Conservation (phyloP, 64 coral and sea anemone species). For the Stichodactyla mertensii region DNA sequence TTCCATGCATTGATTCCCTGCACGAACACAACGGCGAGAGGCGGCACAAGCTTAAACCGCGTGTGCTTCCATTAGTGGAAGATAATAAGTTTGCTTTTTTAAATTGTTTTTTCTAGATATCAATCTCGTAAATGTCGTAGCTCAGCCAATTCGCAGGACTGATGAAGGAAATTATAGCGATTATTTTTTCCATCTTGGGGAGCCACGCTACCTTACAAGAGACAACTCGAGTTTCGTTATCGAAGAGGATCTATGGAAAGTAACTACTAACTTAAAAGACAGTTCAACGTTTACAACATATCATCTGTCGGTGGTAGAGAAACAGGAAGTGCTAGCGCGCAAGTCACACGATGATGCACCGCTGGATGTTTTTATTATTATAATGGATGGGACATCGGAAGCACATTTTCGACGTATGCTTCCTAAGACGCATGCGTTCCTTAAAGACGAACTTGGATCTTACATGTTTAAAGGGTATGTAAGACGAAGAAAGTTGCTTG, state of each 20-base stretch:
- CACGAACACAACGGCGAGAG: too few species aligned
- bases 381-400: constrained; percentile 48
- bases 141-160: background rate
- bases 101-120: background rate
- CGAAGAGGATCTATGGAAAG: constrained; percentile 43
- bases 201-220: background rate
- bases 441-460: constrained; percentile 50
- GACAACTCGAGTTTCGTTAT: constrained; percentile 4
- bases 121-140: background rate
- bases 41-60: too few species aligned
- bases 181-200: too few species aligned
- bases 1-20: too few species aligned
- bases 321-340: constrained; percentile 25
- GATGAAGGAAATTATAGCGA: background rate
- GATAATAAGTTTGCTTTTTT: background rate
- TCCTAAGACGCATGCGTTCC: constrained; percentile 41
- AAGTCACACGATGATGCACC: constrained; percentile 9
- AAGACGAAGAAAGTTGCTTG: too few species aligned
- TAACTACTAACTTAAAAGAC: constrained; percentile 30
- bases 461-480: constrained; percentile 48
- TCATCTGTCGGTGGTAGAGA: constrained; percentile 41
- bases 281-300: constrained; percentile 6
- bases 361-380: constrained; percentile 50
- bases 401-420: constrained; percentile 69
- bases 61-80: too few species aligned